Evolutionary conservation across 1,140 invertebrate species (phyloP).

Genomic region (Drosophila ironensis): DNA sequence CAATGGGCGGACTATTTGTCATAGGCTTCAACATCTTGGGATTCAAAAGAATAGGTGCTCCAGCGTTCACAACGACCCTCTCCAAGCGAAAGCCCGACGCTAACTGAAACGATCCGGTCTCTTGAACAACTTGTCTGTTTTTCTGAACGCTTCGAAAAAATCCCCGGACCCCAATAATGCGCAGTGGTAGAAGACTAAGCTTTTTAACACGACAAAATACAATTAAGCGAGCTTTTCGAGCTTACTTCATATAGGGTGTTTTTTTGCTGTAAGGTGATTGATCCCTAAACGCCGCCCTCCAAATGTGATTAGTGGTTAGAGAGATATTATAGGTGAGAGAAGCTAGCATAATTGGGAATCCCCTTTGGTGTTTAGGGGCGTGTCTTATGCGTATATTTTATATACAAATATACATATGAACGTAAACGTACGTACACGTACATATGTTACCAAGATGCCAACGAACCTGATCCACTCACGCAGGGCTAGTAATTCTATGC

Average conservation of each 20-base stretch:
- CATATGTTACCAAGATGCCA: no score
- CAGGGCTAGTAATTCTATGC: no score
- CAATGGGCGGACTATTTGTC: neutral
- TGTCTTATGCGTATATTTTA: neutral
- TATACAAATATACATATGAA: no score
- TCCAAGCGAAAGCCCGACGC: conserved; percentile 34
- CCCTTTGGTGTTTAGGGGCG: conserved; percentile 14
- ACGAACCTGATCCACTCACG: no score
- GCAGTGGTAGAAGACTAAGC: conserved; percentile 22
- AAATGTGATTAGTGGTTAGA: neutral
- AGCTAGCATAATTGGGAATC: conserved; percentile 23
- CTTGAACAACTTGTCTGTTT: conserved; percentile 30
- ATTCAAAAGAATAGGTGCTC: neutral
- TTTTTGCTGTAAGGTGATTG: conserved; percentile 2
- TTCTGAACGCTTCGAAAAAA: conserved; percentile 22
- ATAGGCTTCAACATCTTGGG: conserved; percentile 12
- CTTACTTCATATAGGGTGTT: conserved; percentile 15
- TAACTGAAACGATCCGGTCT: conserved; percentile 39
- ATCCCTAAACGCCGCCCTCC: conserved; percentile 23
- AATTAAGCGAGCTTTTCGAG: neutral
- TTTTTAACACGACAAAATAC: conserved; percentile 10
- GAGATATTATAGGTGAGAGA: neutral
- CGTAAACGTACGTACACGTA: no score
- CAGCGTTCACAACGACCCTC: conserved; percentile 11
- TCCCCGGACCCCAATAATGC: conserved; percentile 15